Evolutionary conservation across 2,113 vertebrate species (phyloP).

Genomic region (Aphelocoma coerulescens): DNA sequence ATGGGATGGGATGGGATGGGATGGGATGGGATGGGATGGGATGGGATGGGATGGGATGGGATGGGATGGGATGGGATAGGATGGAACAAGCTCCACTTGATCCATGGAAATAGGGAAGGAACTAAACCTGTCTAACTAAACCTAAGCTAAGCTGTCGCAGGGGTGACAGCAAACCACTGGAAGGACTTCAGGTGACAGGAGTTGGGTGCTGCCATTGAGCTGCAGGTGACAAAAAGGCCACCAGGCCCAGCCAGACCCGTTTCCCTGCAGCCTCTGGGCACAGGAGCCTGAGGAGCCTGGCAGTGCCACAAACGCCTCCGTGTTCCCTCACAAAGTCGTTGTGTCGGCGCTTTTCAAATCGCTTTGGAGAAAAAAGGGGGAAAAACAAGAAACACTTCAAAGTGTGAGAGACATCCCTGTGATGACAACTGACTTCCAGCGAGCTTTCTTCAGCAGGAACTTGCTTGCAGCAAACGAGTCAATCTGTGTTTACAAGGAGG

Average conservation of each 20-base stretch:
- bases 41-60: background rate
- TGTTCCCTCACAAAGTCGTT: background rate
- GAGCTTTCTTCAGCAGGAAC: background rate
- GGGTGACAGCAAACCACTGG: background rate
- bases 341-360: background rate
- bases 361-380: background rate
- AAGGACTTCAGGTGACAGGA: background rate
- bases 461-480: background rate
- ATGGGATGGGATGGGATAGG: background rate
- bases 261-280: background rate
- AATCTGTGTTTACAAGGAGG: background rate
- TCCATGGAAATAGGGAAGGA: background rate
- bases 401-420: background rate
- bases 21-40: background rate
- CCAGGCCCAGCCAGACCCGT: background rate
- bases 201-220: background rate
- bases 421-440: background rate
- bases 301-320: background rate
- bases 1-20: background rate
- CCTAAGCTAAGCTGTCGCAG: too few relatives aligned
- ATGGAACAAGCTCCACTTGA: background rate
- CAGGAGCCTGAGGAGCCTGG: background rate
- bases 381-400: background rate
- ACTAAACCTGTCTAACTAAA: background rate
- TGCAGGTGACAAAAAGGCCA: background rate